Conservation (phyloP, 2,888 invertebrate genomes). For the Coremacera marginata region DNA sequence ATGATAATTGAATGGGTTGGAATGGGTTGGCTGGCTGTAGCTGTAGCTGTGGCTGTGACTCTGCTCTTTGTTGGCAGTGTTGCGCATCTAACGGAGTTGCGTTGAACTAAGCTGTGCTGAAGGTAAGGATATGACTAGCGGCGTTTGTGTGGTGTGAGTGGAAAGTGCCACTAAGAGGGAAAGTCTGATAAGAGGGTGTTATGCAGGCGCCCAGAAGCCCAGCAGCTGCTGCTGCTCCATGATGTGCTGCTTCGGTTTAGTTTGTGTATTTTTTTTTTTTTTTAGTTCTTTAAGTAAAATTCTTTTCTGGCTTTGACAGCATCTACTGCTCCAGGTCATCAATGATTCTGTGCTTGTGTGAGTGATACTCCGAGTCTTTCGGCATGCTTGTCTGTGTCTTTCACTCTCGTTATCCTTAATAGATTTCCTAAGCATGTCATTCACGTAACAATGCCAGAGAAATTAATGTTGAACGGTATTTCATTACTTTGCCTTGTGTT, state of each 20-base stretch:
- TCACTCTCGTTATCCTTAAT: slow-evolving; percentile 30
- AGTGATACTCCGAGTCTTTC: neutral
- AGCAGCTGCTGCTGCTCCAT: neutral
- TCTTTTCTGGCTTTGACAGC: neutral
- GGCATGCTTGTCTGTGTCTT: neutral
- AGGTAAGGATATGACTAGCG: neutral
- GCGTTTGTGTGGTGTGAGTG: no score
- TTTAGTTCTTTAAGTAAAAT: neutral
- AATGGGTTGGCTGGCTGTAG: no score
- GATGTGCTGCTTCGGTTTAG: neutral
- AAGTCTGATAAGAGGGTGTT: neutral
- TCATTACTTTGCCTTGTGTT: slow-evolving; percentile 17
- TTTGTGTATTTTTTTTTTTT: neutral
- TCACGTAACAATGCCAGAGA: slow-evolving; percentile 22
- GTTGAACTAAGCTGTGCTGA: neutral
- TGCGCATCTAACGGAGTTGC: neutral
- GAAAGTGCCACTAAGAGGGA: neutral
- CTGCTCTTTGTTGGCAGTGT: neutral
- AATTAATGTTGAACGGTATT: slow-evolving; percentile 31
- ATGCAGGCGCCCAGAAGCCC: neutral
- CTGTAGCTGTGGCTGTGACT: neutral
- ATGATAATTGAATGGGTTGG: neutral
- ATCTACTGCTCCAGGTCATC: neutral
- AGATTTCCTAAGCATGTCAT: slow-evolving; percentile 33
- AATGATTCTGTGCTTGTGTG: neutral